phyloP scores from a whole-genome alignment of 2,797 vertebrate genomes.

The Ceryle rudis region DNA sequence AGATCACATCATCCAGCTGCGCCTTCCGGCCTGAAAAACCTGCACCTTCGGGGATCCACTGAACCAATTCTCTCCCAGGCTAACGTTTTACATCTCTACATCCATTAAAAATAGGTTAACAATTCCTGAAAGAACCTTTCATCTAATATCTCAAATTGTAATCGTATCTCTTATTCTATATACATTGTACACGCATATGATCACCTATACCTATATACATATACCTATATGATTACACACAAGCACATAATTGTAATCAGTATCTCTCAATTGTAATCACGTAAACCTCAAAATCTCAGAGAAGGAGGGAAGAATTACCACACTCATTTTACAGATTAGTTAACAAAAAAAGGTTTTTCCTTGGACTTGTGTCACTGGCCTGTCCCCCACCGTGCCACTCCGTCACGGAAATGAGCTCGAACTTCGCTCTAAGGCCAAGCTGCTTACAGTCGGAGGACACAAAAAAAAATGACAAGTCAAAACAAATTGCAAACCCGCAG shows the following conservation, averaged over 20 bases:
- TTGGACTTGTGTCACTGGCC: background rate
- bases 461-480: background rate
- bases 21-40: background rate
- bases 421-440: rapidly evolving
- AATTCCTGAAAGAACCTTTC: background rate
- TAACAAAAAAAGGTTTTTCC: background rate
- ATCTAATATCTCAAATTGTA: background rate
- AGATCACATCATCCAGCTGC: background rate
- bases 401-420: background rate
- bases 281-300: background rate
- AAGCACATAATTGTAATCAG: too few species aligned
- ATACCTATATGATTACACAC: too few species aligned
- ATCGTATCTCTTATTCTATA: too few species aligned
- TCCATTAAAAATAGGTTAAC: background rate
- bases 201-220: too few species aligned
- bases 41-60: background rate
- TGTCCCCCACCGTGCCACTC: background rate
- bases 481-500: background rate
- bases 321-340: background rate
- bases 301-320: background rate
- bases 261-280: background rate
- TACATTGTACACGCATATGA: too few species aligned
- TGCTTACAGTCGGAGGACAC: background rate
- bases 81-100: background rate
- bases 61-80: background rate